phyloP scores from a whole-genome alignment of 2,113 vertebrate species.

The Plecotus auritus region DNA sequence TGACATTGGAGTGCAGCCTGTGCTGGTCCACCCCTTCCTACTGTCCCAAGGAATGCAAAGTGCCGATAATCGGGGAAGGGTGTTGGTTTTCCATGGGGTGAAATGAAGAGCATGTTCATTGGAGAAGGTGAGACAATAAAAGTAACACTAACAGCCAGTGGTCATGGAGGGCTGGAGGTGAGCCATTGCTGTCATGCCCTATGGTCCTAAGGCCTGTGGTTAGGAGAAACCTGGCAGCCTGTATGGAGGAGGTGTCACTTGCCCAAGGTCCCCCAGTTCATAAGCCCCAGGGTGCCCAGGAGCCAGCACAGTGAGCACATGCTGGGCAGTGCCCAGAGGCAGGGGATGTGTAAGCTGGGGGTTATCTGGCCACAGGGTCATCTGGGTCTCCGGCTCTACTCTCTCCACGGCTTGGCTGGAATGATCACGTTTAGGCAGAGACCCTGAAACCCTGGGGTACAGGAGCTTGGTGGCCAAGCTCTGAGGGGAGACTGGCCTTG shows the following conservation, averaged over 20 bases:
- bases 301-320: neutral
- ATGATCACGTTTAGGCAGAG: neutral
- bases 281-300: neutral
- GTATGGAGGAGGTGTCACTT: neutral
- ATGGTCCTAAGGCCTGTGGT: neutral
- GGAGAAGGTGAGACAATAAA: neutral
- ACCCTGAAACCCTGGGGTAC: neutral
- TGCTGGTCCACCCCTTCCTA: neutral
- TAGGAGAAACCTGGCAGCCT: neutral
- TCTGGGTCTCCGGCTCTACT: no score
- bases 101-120: fast-evolving
- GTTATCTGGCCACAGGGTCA: no score
- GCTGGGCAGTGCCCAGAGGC: no score
- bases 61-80: neutral
- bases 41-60: neutral
- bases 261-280: neutral
- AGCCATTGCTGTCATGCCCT: neutral
- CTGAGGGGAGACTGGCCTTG: neutral
- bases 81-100: neutral
- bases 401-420: no score
- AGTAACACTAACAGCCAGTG: no score
- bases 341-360: neutral
- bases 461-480: neutral
- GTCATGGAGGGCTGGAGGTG: no score
- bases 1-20: no score